phyloP scores from a whole-genome alignment of 2,113 vertebrate genomes.

The Balaenoptera acutorostrata region DNA sequence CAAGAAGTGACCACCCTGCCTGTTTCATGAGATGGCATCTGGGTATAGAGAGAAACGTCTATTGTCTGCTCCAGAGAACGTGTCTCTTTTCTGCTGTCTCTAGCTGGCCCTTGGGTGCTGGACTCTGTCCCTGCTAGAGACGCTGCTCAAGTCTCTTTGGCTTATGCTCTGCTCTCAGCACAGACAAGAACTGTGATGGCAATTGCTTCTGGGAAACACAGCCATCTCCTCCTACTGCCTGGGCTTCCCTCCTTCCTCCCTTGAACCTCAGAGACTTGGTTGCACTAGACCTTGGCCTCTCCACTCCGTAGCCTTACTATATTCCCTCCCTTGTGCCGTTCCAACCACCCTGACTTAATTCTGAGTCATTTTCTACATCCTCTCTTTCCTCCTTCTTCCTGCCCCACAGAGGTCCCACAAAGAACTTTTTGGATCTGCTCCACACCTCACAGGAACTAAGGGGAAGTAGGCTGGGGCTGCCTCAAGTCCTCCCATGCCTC shows the following conservation, averaged over 20 bases:
- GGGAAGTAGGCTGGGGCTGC: background rate
- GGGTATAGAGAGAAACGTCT: background rate
- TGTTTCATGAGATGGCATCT: background rate
- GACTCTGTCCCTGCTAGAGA: background rate
- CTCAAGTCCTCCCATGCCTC: background rate
- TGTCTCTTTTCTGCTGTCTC: background rate
- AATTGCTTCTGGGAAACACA: background rate
- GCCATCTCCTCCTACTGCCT: background rate
- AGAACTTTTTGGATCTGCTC: background rate
- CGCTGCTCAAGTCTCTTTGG: background rate
- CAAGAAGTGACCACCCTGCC: background rate
- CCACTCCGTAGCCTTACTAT: background rate
- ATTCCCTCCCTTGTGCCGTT: background rate
- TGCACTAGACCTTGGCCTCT: background rate
- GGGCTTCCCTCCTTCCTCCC: no score
- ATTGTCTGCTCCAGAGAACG: background rate
- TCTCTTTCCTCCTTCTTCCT: background rate
- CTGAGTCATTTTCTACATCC: background rate
- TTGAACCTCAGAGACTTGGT: background rate
- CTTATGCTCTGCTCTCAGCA: background rate
- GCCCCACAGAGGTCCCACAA: background rate
- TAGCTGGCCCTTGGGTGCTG: background rate
- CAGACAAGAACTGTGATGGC: background rate
- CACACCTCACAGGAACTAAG: background rate
- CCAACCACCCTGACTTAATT: background rate